These are phyloP conservation scores for Eufriesea mexicana DNA, from an alignment of 1,140 invertebrate species.

Conservation along the genomic window DNA sequence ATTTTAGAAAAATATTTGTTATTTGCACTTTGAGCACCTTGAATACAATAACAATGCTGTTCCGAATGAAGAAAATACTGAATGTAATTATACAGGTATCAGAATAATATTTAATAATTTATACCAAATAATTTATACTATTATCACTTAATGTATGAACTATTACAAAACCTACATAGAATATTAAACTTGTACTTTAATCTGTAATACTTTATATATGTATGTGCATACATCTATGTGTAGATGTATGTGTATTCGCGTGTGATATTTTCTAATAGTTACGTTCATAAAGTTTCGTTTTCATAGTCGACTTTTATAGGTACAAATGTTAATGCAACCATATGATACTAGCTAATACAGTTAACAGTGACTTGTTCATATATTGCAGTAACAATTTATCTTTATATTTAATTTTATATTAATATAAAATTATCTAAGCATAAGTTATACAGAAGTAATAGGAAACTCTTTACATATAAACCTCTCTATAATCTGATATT, in stretches of 20 bases:
- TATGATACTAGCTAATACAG: neutral
- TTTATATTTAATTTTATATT: neutral
- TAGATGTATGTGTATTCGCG: no score
- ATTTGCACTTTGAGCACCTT: neutral
- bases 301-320: neutral
- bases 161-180: neutral
- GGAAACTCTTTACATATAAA: neutral
- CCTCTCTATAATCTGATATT: neutral
- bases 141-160: neutral
- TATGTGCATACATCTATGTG: no score
- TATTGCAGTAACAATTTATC: neutral
- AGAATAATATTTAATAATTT: neutral
- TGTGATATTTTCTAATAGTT: neutral
- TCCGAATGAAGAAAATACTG: neutral
- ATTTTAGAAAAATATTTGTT: constrained; percentile 25
- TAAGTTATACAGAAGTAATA: neutral
- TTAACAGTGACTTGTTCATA: neutral
- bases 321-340: neutral
- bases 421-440: neutral
- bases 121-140: constrained; percentile 20
- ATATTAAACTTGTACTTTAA: constrained; percentile 9
- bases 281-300: neutral
- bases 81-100: constrained; percentile 37
- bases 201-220: neutral
- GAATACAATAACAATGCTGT: neutral